Base-by-base conservation (phyloP, 1,140 invertebrate species). In the Bradynema listronoti region DNA sequence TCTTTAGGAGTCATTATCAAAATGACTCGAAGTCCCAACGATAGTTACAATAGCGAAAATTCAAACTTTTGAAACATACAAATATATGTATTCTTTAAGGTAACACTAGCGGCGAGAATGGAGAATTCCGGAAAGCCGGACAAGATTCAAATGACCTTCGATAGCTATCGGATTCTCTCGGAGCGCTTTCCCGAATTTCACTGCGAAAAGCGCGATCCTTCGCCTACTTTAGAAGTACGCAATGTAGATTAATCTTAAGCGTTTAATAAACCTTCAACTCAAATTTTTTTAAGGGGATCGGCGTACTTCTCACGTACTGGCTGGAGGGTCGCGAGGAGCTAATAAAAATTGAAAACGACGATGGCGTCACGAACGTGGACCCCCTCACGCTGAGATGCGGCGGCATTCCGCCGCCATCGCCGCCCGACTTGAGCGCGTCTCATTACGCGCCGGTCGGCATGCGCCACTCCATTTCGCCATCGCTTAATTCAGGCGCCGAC, bases 31-130 rank as follows among this genome's bases (percentile, higher is more conserved):
- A n/a, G n/a, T n/a, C n/a, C n/a, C n/a, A n/a, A n/a, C n/a, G n/a
- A n/a, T 4, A 14, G 49, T 51, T 22, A 22, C 25, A 22, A n/a
- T 50, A 16, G 0, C 49, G 2, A 2, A 19, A 9, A 6, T 51
- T 19, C 0, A 51, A 32, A 22, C 1, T 22, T 50, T 50, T 50
- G n/a, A 1, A 1, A 50, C 2, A 50, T 41, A n/a, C n/a, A n/a
- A n/a, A 27, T 27, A 6, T 4, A n/a, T 58, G 16, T 43, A 2
- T 24, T 22, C 24, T 50, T 58, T 41, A 7, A 63, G 50, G 63
- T 65, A 22, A 69, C 51, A n/a, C 39, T 68, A 9, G 60, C 67
- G 11, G 69, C 67, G 43, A 69, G 72, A 56, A 69, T 69, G 67
- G 67, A 69, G 45, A 69, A 73, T 32, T 63, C 65, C 34, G 67